Evolutionary conservation across 2,113 vertebrate genomes (phyloP).

Genomic region (Hypocryptadius cinnamomeus): DNA sequence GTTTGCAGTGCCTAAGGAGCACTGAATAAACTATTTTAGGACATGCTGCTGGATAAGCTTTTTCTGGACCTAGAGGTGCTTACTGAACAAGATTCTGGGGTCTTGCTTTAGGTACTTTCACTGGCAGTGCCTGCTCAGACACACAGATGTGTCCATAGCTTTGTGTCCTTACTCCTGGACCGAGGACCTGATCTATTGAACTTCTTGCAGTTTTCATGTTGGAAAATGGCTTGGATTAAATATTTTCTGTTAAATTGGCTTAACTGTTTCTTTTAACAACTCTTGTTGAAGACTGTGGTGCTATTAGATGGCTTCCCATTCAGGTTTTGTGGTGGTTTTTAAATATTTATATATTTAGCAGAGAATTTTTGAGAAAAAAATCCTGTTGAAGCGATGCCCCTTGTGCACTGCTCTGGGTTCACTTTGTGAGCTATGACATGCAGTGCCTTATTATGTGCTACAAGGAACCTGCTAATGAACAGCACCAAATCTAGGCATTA

Average conservation of each 20-base stretch:
- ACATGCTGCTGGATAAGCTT: neutral
- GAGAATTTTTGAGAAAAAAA: neutral
- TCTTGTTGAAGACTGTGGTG: neutral
- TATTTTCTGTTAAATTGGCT: neutral
- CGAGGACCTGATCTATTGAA: neutral
- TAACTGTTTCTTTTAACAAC: neutral
- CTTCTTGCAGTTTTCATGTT: neutral
- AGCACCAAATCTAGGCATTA: neutral
- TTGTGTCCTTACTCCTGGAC: neutral
- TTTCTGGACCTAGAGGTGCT: neutral
- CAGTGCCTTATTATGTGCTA: neutral
- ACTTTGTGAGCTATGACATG: neutral
- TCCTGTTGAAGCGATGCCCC: accelerated
- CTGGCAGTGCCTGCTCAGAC: neutral
- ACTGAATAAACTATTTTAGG: neutral
- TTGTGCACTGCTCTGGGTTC: neutral
- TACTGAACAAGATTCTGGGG: neutral
- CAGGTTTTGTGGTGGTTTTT: neutral
- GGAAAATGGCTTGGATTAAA: neutral
- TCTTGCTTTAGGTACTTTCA: neutral
- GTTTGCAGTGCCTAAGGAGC: neutral
- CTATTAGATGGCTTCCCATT: neutral
- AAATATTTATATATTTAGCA: neutral
- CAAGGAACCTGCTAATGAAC: neutral
- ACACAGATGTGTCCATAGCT: neutral